Evolutionary conservation across 2,888 invertebrate genomes (phyloP), one percentile per base, ranked within the genome.

Genomic region (Metopia argyrocephala): DNA sequence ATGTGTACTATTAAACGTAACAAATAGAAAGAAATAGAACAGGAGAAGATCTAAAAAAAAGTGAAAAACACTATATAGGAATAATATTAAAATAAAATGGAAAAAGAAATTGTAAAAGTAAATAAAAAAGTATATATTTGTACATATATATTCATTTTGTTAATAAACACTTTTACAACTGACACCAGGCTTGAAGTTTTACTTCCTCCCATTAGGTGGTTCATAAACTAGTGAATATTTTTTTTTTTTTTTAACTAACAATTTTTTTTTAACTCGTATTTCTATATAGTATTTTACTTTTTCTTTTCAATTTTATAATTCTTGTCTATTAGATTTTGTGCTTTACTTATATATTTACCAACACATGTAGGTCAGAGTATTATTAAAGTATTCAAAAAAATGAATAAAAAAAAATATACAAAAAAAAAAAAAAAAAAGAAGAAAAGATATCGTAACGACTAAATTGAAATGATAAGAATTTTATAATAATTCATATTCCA

Each of bases 121-220:
- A 50, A 4, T 21, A 23, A 52, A 69, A 61, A 38, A 54, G 5
- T 5, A 57, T 62, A 48, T 62, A 64, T 48, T 65, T 28, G 21
- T 48, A 38, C 38, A n/a, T n/a, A n/a, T 61, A 69, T 65, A 46
- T 52, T 61, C 71, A 66, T 65, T 78, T 71, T 66, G 52, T 78
- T 71, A 66, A 66, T 71, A 71, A 66, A 61, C 59, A 71, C 65
- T 78, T n/a, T 38, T 78, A 27, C 50, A 52, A 78, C 65, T 66
- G 65, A 66, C 71, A 78, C 71, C 46, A 76, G 70, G 27, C 50
- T 59, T n/a, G 45, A 50, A 68, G 38, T 38, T 57, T 70, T 52
- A 15, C 48, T 65, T 76, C 27, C 15, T 46, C 9, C 25, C 28
- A 61, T 68, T 54, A 46, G 15, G 23, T 54, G 52, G 21, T 12